phyloP scores from a whole-genome alignment of 2,113 vertebrate genomes.

The Emydura subglobosa region DNA sequence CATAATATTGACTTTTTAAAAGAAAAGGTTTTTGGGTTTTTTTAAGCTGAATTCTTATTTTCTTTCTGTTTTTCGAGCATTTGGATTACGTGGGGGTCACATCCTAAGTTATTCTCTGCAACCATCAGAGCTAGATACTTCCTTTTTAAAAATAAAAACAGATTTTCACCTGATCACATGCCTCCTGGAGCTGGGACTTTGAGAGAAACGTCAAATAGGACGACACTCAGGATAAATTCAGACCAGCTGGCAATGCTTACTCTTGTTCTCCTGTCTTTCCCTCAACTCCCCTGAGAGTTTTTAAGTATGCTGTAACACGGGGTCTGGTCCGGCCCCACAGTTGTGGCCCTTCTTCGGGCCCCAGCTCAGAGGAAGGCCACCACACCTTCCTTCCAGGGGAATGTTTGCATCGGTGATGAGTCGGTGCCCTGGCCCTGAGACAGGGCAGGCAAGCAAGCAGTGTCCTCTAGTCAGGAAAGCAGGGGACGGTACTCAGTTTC shows the following conservation, averaged over 20 bases:
- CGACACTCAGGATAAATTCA: constrained; percentile 14
- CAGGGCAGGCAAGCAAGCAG: no score
- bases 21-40: constrained; percentile 5
- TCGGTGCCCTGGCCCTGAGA: no score
- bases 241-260: not conserved
- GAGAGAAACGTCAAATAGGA: not conserved
- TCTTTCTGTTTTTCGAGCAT: constrained; percentile 41
- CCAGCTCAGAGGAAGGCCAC: no score
- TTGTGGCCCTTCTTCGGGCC: no score
- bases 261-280: not conserved
- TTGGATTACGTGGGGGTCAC: constrained; percentile 47
- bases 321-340: no score
- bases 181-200: not conserved
- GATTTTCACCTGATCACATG: not conserved
- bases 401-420: no score
- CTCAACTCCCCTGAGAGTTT: constrained; percentile 3
- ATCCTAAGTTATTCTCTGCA: constrained; percentile 4
- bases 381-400: no score
- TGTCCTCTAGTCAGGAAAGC: no score
- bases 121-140: constrained; percentile 25
- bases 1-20: constrained; percentile 59
- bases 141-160: not conserved
- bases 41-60: constrained; percentile 44
- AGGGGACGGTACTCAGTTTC: no score
- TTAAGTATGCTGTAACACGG: not conserved